Evolutionary conservation across 2,113 vertebrate genomes (phyloP), one percentile per base, ranked within the genome.

Genomic region (Saccopteryx bilineata): DNA sequence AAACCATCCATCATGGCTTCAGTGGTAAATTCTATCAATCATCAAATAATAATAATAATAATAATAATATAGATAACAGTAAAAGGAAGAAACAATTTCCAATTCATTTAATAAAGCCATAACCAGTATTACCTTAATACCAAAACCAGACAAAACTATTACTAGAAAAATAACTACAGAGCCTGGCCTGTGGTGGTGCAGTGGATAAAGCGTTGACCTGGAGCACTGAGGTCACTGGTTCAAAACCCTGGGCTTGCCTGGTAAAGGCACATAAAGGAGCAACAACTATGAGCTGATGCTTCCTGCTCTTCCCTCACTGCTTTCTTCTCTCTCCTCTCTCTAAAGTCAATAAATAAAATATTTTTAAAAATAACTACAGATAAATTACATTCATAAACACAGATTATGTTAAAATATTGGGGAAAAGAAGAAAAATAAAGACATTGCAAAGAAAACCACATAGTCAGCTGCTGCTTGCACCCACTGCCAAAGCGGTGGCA

Each of bases 391-490:
- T 75, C 12, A 75, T 28, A 71, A 76, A 78, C 9, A 84, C 12
- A 63, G 72, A 94, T 48, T 12, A 54, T 94, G 23, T 71, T 84
- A 68, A 90, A 92, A 71, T 83, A 17, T 48, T 33, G 95, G 52
- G 93, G 69, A 69, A 89, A 66, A 96, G 74, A 78, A 96, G 93
- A 94, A 97, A 98, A 97, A 96, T 96, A 96, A 96, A 96, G 92
- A 96, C 39, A 60, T 60, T 9, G 8, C 0, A 90, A 92, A 98
- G 90, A 92, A 95, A 97, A 95, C 58, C 8, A 95, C 97, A 95
- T 56, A 94, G 82, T 75, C 12, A 87, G 86, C 65, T 96, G 61
- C 66, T 92, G 95, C 96, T 92, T 93, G 83, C n/a, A 78, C 7
- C 50, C 24, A 21, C 95, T 90, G 87, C 95, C 95, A 95, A 96